These are phyloP conservation scores for Halictus rubicundus DNA, from an alignment of 1,140 invertebrate genomes.

Conservation along the genomic window DNA sequence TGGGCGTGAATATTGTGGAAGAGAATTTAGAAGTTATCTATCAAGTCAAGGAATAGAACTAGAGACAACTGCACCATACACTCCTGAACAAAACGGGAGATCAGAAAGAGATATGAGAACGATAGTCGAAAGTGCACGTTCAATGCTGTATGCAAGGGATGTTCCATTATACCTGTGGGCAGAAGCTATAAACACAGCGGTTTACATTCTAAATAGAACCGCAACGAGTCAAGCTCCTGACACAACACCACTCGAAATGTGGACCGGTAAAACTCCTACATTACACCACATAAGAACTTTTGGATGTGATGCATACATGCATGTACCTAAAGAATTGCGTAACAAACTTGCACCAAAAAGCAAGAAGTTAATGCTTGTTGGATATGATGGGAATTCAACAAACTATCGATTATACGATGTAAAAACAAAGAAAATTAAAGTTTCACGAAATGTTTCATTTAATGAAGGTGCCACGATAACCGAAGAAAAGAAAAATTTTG, in stretches of 20 bases:
- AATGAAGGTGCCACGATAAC: not conserved
- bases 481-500: not conserved
- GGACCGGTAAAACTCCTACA: not conserved
- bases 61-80: slow-evolving; percentile 59
- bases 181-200: slow-evolving; percentile 40
- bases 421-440: not conserved
- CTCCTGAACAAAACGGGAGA: slow-evolving; percentile 73
- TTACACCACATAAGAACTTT: not conserved
- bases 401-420: slow-evolving; percentile 31
- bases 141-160: not conserved
- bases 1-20: not conserved
- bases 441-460: not conserved
- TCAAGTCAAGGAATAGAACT: slow-evolving; percentile 5
- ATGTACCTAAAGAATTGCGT: slow-evolving; percentile 42
- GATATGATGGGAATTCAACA: slow-evolving; percentile 29
- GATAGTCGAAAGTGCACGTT: not conserved
- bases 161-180: slow-evolving; percentile 24
- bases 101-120: slow-evolving; percentile 60
- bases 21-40: not conserved
- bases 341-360: slow-evolving; percentile 50
- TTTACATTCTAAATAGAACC: slow-evolving; percentile 31
- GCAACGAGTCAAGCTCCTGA: not conserved
- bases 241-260: not conserved
- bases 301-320: not conserved
- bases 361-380: slow-evolving; percentile 16